A percentile compares a stretch with the other conserved stretches of the same genome.
phyloP scores from a whole-genome alignment of 2,888 invertebrate genomes.

The Oconnorella tubifera region DNA sequence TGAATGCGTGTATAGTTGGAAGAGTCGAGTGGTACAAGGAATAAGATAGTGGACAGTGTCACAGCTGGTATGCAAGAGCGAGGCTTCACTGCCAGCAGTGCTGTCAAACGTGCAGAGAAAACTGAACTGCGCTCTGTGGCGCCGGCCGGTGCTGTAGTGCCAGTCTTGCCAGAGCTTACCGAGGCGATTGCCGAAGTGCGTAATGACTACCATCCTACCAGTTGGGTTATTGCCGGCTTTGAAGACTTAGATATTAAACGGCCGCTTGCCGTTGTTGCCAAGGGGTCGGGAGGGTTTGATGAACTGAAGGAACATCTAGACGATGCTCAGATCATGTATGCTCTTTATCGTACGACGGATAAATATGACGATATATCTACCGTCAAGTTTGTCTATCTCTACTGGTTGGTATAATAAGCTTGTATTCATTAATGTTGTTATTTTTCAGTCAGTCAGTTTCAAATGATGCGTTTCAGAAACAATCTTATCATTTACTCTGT shows the following conservation, averaged over 20 bases:
- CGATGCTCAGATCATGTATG: constrained; percentile 47
- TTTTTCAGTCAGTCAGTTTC: no score
- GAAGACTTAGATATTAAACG: constrained; percentile 38
- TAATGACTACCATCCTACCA: constrained; percentile 37
- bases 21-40: constrained; percentile 49
- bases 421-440: no score
- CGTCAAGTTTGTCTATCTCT: constrained; percentile 53
- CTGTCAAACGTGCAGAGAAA: constrained; percentile 15
- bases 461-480: no score
- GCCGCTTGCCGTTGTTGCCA: constrained; percentile 37
- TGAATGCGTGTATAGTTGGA: constrained; percentile 41
- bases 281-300: constrained; percentile 43
- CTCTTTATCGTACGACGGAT: constrained; percentile 47
- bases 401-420: constrained; percentile 49
- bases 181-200: constrained; percentile 41
- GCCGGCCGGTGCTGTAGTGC: constrained; percentile 41
- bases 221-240: constrained; percentile 45
- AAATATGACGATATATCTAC: constrained; percentile 48
- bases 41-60: constrained; percentile 44
- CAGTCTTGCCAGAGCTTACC: constrained; percentile 27
- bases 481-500: no score
- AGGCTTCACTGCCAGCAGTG: constrained; percentile 44
- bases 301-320: constrained; percentile 40
- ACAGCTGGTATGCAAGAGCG: constrained; percentile 44
- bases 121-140: constrained; percentile 35